A percentile compares a stretch with the other conserved stretches of the same genome.
Evolutionary conservation across 1,140 invertebrate genomes (phyloP).

Genomic region (Drosophila elegans): DNA sequence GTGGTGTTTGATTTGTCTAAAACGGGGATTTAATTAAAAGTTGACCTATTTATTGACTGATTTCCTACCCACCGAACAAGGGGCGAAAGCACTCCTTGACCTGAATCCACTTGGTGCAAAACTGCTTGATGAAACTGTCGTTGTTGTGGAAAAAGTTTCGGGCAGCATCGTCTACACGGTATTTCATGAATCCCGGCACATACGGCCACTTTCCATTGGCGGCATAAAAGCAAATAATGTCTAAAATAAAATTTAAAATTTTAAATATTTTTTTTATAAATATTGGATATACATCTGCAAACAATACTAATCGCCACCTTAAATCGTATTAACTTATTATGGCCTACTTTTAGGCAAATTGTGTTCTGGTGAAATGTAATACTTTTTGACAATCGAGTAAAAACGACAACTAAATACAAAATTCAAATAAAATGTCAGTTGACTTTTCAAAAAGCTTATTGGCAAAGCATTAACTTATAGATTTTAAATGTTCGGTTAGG

Average conservation of each 20-base stretch:
- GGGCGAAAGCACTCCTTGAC: constrained; percentile 81
- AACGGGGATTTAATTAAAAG: neutral
- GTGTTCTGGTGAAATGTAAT: no score
- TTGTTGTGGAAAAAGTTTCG: constrained; percentile 69
- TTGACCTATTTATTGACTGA: neutral
- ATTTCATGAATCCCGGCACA: constrained; percentile 77
- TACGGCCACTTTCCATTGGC: constrained; percentile 84
- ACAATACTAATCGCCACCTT: no score
- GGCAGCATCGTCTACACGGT: constrained; percentile 65
- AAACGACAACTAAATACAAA: no score
- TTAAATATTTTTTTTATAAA: no score
- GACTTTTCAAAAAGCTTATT: no score
- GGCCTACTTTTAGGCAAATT: neutral
- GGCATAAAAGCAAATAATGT: constrained; percentile 82
- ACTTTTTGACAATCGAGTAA: no score
- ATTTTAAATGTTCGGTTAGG: no score
- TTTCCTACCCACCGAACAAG: constrained; percentile 55
- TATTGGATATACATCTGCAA: no score
- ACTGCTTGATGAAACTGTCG: constrained; percentile 72
- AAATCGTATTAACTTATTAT: neutral
- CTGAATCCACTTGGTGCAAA: constrained; percentile 79
- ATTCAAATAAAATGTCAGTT: no score
- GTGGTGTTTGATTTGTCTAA: constrained; percentile 54
- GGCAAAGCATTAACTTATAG: no score
- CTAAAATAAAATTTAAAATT: constrained; percentile 24